Percentiles rank a stretch among this genome's conserved stretches.
These are phyloP conservation scores for Coecobrya sp. DNA, from an alignment of 2,888 invertebrate species.

Conservation along the genomic window DNA sequence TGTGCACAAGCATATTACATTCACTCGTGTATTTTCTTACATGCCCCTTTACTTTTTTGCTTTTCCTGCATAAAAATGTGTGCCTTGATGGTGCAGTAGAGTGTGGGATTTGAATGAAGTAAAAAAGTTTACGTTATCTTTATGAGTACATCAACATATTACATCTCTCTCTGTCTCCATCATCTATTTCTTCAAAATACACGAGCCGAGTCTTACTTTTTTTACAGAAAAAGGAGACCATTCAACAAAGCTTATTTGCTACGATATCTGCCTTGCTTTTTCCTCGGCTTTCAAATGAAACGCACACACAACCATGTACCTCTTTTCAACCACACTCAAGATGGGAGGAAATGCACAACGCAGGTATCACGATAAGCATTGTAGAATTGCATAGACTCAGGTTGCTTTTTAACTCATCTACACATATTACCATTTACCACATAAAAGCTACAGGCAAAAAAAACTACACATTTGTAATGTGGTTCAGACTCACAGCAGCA, in stretches of 20 bases:
- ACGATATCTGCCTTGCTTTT: not conserved
- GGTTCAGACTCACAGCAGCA: constrained; percentile 56
- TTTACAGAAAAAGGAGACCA: constrained; percentile 47
- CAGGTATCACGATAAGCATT: not conserved
- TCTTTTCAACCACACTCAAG: constrained; percentile 31
- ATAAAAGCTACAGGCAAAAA: constrained; percentile 31
- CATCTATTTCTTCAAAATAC: not conserved
- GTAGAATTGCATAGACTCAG: constrained; percentile 17
- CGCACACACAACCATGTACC: constrained; percentile 9
- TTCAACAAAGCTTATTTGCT: constrained; percentile 16
- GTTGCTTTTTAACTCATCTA: constrained; percentile 2
- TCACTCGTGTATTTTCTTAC: not conserved
- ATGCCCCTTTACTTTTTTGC: constrained; percentile 40
- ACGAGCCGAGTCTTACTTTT: constrained; percentile 28
- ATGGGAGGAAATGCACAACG: not conserved
- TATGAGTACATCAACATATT: constrained; percentile 48
- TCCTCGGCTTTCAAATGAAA: constrained; percentile 41
- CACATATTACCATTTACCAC: not conserved
- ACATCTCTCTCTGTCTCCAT: not conserved
- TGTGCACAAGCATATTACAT: constrained; percentile 35
- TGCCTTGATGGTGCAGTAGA: constrained; percentile 60
- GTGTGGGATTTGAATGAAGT: constrained; percentile 57
- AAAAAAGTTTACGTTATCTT: constrained; percentile 67
- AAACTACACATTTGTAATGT: constrained; percentile 24
- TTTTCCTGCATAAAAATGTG: constrained; percentile 62